phyloP scores from a whole-genome alignment of 2,888 invertebrate species.

The Petrolisthes manimaculis region DNA sequence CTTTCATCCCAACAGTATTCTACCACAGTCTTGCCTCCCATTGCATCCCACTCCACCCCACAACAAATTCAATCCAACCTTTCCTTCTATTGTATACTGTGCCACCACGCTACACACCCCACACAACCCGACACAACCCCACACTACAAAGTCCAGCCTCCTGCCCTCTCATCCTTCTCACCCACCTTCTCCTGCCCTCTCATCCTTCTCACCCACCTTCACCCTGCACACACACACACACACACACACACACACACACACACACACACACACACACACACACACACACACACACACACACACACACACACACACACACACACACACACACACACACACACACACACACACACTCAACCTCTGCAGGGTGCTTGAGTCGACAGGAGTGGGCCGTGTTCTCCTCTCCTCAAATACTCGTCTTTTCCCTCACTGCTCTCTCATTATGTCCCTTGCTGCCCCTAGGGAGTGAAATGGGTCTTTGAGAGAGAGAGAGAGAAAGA shows the following conservation, averaged over 20 bases:
- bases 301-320: conserved; percentile 22
- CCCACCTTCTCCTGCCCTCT: too few species aligned
- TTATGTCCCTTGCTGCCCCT: not conserved
- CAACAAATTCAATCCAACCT: too few species aligned
- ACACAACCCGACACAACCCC: too few species aligned
- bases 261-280: conserved; percentile 8
- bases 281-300: conserved; percentile 26
- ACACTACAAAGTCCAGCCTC: too few species aligned
- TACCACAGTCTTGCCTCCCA: too few species aligned
- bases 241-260: conserved; percentile 17
- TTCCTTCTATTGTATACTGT: too few species aligned
- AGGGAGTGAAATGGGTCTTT: not conserved
- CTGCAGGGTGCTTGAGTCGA: not conserved
- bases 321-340: conserved; percentile 33
- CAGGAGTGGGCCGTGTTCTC: not conserved
- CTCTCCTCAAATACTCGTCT: too few species aligned
- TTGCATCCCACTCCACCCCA: too few species aligned
- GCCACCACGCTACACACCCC: too few species aligned
- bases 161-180: too few species aligned
- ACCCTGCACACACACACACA: not conserved
- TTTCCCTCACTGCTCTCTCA: conserved; percentile 14
- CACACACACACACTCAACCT: conserved; percentile 22
- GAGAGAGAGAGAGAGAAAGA: conserved; percentile 13
- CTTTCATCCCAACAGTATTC: too few species aligned
- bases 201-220: too few species aligned